Base-by-base conservation (phyloP, 2,113 vertebrate species). In the Microcebus jonahi region DNA sequence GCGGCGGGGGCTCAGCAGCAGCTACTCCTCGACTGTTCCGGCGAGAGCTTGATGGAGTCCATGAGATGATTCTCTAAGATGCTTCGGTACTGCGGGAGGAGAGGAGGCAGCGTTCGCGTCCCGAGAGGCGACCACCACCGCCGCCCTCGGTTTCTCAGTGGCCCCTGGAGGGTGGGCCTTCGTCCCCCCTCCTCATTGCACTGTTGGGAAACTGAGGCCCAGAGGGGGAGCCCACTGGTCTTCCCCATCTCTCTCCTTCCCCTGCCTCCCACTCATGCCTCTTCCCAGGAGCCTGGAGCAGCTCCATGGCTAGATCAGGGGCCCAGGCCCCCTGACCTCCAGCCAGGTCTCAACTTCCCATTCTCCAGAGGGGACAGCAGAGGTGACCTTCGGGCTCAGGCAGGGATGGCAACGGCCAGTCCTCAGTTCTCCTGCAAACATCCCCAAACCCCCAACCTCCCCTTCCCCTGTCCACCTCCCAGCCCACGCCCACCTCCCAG, bases 21-120 rank as follows among this genome's bases (percentile, higher is more conserved):
- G 15, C 91, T 93, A 15, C 89, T 45, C 68, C 42, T 97, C 70
- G 98, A 91, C 73, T 98, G 97, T 71, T 98, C 71, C 21, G 98
- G 97, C 0, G 97, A 98, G 80, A 99, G 98, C 86, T 99, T 99
- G 98, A 99, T 98, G 97, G 99, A 99, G 59, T 99, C 98, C 0
- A 98, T 98, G 53, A 99, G 96, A 82, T 98, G 98, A 29, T 97
- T 99, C 89, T 99, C 98, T 1, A 98, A 94, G 80, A 97, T 97
- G 96, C 98, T 97, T 65, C 95, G 98, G 7, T 99, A 98, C 99
- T 99, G 98, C 8, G 68, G 65, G 90, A 94, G 82, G 20, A 29
- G 67, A 70, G 70, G 75, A 61, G 65, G 8, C 84, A 73, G 89
- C 8, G 10, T 18, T 12, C 1, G 9, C 0, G 4, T 39, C 29